Conservation (phyloP, 2,888 invertebrate genomes). For the Nomada hirtipes region DNA sequence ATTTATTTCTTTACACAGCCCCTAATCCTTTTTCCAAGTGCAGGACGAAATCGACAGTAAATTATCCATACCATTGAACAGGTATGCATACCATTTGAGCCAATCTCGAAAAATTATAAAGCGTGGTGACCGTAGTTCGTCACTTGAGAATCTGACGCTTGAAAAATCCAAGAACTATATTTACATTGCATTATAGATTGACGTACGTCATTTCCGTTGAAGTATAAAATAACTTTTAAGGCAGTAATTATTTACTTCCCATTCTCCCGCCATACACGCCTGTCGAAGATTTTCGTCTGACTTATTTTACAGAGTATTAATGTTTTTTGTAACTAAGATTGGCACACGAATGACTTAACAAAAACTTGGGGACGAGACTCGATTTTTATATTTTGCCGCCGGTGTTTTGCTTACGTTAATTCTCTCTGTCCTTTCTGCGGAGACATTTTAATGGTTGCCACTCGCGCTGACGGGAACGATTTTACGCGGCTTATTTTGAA, state of each 20-base stretch:
- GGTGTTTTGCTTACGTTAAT: constrained; percentile 33
- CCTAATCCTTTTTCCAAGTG: too few relatives aligned
- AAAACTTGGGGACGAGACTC: not conserved
- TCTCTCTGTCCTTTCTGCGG: constrained; percentile 1
- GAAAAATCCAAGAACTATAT: not conserved
- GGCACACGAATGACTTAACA: not conserved
- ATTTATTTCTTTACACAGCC: too few relatives aligned
- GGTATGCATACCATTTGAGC: too few relatives aligned
- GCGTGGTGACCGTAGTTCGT: not conserved
- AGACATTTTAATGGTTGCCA: constrained; percentile 28
- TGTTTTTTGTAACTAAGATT: not conserved
- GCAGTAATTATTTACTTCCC: too few relatives aligned
- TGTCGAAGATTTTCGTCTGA: too few relatives aligned
- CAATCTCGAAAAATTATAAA: too few relatives aligned
- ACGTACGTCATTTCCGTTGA: too few relatives aligned
- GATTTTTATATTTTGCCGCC: constrained; percentile 1
- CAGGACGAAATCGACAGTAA: too few relatives aligned
- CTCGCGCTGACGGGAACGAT: constrained; percentile 21
- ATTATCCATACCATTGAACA: too few relatives aligned
- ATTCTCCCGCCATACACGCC: too few relatives aligned
- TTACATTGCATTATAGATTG: not conserved
- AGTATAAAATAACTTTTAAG: too few relatives aligned
- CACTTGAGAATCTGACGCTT: not conserved
- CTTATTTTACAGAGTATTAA: not conserved
- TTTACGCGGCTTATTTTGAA: constrained; percentile 33